Evolutionary conservation across 2,888 invertebrate species (phyloP).

Genomic region (Antheraea assamensis): DNA sequence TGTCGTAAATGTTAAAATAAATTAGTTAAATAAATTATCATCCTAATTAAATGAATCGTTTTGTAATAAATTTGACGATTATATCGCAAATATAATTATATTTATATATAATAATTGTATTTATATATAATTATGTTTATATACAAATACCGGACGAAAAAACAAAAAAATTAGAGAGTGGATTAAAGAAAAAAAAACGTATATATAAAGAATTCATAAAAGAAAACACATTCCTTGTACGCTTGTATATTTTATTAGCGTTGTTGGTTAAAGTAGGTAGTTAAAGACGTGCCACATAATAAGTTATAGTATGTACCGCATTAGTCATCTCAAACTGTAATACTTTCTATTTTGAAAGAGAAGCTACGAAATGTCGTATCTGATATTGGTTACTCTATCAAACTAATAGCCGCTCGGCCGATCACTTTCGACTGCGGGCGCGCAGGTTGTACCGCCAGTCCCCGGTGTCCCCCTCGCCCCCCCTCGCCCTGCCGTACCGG

Average conservation of each 20-base stretch:
- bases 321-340: slow-evolving; percentile 11
- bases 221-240: neutral
- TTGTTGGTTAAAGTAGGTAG: neutral
- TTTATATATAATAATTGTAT: too few relatives aligned
- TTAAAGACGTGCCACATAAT: slow-evolving; percentile 1
- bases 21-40: too few relatives aligned
- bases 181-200: neutral
- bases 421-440: slow-evolving; percentile 49
- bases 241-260: slow-evolving; percentile 5
- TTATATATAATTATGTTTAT: neutral
- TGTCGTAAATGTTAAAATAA: too few relatives aligned
- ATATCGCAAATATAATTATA: too few relatives aligned
- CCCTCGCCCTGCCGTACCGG: neutral
- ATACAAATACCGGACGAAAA: neutral
- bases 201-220: neutral
- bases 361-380: slow-evolving; percentile 6
- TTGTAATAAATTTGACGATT: too few relatives aligned
- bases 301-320: neutral
- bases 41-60: too few relatives aligned
- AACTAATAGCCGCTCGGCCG: slow-evolving; percentile 21
- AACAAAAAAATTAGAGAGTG: neutral
- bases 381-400: slow-evolving; percentile 3
- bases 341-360: slow-evolving; percentile 11
- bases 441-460: slow-evolving; percentile 40
- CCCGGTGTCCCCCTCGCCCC: neutral